A percentile compares a stretch with the other conserved stretches of the same genome.
Conservation (phyloP, 2,113 vertebrate species). For the Myrmecophaga tridactyla region DNA sequence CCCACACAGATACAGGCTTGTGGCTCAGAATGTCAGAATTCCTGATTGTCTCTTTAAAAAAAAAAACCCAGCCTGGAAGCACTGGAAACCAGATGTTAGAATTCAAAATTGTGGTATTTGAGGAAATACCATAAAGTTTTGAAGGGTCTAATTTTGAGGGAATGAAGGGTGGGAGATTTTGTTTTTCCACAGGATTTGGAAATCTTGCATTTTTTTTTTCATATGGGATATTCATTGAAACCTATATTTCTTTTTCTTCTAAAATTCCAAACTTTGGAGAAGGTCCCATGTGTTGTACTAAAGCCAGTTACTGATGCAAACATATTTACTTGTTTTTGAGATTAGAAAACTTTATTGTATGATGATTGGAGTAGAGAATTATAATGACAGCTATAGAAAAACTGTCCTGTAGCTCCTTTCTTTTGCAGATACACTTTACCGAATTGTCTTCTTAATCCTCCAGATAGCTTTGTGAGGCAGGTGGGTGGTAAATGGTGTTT, state of each 20-base stretch:
- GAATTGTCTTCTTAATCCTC: not conserved
- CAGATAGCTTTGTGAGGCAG: not conserved
- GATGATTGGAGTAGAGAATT: not conserved
- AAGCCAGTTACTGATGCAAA: not conserved
- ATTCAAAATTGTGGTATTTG: conserved; percentile 36
- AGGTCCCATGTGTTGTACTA: not conserved
- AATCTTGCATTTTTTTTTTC: not conserved
- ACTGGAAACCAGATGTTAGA: conserved; percentile 61
- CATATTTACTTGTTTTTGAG: not conserved
- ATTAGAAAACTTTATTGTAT: not conserved
- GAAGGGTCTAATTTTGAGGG: conserved; percentile 17
- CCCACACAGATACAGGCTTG: not conserved
- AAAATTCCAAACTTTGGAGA: not conserved
- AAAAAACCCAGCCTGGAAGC: not conserved
- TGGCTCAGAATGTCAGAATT: conserved; percentile 18
- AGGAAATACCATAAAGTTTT: conserved; percentile 31
- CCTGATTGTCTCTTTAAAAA: conserved; percentile 35
- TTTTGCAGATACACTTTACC: not conserved
- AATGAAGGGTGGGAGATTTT: not conserved
- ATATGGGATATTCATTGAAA: not conserved
- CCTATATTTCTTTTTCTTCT: not conserved
- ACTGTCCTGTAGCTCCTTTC: not conserved
- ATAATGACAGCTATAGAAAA: not conserved
- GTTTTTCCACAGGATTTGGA: not conserved
- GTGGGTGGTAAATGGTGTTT: not conserved